Percentiles rank a stretch among this genome's conserved stretches.
phyloP scores from a whole-genome alignment of 1,140 invertebrate genomes.

The Drosophila eugracilis region DNA sequence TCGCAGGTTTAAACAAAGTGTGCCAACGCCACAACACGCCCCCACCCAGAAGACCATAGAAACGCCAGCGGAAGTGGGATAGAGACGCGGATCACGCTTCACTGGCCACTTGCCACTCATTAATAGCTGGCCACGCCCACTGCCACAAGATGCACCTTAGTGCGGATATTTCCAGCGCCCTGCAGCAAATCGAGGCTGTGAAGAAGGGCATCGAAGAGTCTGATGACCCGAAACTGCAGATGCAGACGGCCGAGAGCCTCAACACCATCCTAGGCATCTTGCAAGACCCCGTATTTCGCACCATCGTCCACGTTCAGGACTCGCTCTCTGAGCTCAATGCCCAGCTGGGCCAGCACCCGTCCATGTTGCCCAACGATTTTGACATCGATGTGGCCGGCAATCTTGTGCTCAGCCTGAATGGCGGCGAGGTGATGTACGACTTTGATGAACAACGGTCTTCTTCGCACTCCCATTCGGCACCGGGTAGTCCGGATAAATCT shows the following conservation, averaged over 20 bases:
- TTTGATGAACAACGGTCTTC: conserved; percentile 86
- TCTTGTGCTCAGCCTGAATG: conserved; percentile 87
- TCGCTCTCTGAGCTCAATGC: conserved; percentile 92
- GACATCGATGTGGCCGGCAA: conserved; percentile 90
- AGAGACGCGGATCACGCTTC: conserved; percentile 35
- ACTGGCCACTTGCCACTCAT: conserved; percentile 45
- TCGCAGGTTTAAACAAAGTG: conserved; percentile 17
- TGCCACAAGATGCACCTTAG: conserved; percentile 80
- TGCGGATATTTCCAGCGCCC: conserved; percentile 89
- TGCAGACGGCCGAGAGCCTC: conserved; percentile 93
- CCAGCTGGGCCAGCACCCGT: conserved; percentile 94
- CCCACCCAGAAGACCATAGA: conserved; percentile 15
- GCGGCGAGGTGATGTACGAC: conserved; percentile 85
- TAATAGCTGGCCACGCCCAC: conserved; percentile 48
- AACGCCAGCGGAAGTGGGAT: conserved; percentile 33
- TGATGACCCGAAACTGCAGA: conserved; percentile 90
- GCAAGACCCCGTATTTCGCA: conserved; percentile 96
- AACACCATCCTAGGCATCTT: conserved; percentile 94
- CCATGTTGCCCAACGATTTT: conserved; percentile 95
- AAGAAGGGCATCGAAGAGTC: conserved; percentile 90
- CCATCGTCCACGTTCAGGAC: conserved; percentile 96
- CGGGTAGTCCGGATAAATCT: conserved; percentile 77
- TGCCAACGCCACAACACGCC: conserved; percentile 43
- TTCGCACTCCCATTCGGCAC: conserved; percentile 83
- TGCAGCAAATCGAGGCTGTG: conserved; percentile 92